These are phyloP conservation scores for Pyrocephalus nanus DNA, from an alignment of 2,797 vertebrate genomes.

Conservation along the genomic window DNA sequence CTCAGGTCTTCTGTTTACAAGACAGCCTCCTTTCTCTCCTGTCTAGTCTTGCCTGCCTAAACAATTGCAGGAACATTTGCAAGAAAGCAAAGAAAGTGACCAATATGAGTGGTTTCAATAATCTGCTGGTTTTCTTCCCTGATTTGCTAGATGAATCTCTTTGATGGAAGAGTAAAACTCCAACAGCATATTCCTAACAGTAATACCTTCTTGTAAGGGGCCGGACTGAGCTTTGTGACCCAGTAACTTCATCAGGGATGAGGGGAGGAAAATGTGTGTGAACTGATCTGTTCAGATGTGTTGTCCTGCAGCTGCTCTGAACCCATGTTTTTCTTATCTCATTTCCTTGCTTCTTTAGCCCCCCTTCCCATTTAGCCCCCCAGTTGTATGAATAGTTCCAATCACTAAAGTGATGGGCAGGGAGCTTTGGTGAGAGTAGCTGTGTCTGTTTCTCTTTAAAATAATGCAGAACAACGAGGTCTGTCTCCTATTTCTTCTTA, in stretches of 20 bases:
- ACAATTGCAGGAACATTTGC: not conserved
- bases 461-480: not conserved
- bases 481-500: not conserved
- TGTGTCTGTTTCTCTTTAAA: not conserved
- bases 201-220: not conserved
- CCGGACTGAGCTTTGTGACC: not conserved
- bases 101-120: not conserved
- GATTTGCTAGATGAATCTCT: not conserved
- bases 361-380: not conserved
- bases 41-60: not conserved
- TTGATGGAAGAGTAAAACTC: not conserved
- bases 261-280: not conserved
- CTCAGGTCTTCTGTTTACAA: not conserved
- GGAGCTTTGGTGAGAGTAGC: not conserved
- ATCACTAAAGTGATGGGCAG: not conserved
- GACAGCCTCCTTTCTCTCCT: not conserved
- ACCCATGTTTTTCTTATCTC: not conserved
- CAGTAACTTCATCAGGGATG: not conserved
- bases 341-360: not conserved
- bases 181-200: not conserved
- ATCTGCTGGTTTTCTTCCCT: not conserved
- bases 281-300: not conserved
- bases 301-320: not conserved
- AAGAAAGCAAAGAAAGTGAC: not conserved
- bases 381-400: not conserved